Percentiles rank a stretch among this genome's conserved stretches.
Conservation (phyloP, 2,797 vertebrate genomes). For the Oophaga sylvatica region DNA sequence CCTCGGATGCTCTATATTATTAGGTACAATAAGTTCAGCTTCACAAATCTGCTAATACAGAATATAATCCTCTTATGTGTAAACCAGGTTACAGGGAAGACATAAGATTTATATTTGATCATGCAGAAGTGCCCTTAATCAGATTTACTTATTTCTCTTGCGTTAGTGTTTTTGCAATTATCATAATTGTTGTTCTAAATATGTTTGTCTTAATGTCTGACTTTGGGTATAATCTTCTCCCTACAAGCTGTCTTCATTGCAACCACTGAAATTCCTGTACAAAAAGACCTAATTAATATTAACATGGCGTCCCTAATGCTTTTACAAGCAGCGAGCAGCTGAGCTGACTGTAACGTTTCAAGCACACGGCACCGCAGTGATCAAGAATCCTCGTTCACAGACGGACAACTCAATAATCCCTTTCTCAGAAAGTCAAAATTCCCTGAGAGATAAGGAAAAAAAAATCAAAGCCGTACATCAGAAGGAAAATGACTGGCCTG, state of each 20-base stretch:
- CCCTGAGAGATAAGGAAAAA: slow-evolving; percentile 74
- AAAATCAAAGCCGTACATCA: slow-evolving; percentile 82
- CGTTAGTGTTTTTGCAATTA: slow-evolving; percentile 94
- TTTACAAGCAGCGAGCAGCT: slow-evolving; percentile 77
- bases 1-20: slow-evolving; percentile 88
- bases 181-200: slow-evolving; percentile 97
- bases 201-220: slow-evolving; percentile 87
- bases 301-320: slow-evolving; percentile 83
- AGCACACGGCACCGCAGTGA: slow-evolving; percentile 83
- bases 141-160: slow-evolving; percentile 89
- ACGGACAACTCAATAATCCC: slow-evolving; percentile 84
- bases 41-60: slow-evolving; percentile 95
- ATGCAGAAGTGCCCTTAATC: slow-evolving; percentile 93
- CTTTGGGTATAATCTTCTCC: slow-evolving; percentile 81
- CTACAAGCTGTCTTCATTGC: slow-evolving; percentile 68
- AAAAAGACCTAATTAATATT: slow-evolving; percentile 89
- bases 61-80: slow-evolving; percentile 93
- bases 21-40: slow-evolving; percentile 89
- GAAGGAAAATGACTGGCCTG: slow-evolving; percentile 76
- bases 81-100: slow-evolving; percentile 89
- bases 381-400: slow-evolving; percentile 82
- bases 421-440: slow-evolving; percentile 83
- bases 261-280: slow-evolving; percentile 82
- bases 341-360: slow-evolving; percentile 79
- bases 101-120: slow-evolving; percentile 98